Evolutionary conservation across 1,140 invertebrate genomes (phyloP).

Genomic region (Formica exsecta): DNA sequence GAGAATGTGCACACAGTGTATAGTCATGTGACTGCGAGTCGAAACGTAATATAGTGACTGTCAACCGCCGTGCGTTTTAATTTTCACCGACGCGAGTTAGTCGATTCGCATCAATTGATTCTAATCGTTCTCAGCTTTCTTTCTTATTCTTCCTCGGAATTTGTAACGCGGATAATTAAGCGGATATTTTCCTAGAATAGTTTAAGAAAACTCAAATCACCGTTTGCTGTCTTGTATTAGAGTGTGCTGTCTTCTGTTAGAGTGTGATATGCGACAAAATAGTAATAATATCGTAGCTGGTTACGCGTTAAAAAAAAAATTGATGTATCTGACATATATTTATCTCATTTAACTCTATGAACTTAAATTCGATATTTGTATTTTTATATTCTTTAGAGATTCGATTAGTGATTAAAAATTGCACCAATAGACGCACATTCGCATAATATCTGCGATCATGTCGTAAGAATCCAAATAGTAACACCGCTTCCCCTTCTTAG

Average conservation of each 20-base stretch:
- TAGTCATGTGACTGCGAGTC: slow-evolving; percentile 55
- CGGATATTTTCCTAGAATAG: neutral
- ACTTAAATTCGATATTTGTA: neutral
- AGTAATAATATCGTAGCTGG: neutral
- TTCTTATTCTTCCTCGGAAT: neutral
- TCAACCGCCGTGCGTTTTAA: neutral
- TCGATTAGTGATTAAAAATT: slow-evolving; percentile 3
- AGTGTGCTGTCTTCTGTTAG: neutral
- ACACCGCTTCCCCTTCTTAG: slow-evolving; percentile 11
- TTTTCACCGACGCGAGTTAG: slow-evolving; percentile 6
- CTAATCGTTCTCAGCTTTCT: neutral
- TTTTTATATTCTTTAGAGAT: neutral
- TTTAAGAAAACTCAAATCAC: neutral
- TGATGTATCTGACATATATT: no score
- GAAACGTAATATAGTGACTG: slow-evolving; percentile 53
- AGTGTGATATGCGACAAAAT: neutral
- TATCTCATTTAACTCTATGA: no score
- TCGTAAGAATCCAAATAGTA: slow-evolving; percentile 55
- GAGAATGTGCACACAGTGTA: slow-evolving; percentile 39
- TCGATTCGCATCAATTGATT: neutral
- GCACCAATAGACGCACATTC: neutral
- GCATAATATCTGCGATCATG: neutral
- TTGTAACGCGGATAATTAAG: neutral
- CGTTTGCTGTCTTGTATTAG: no score
- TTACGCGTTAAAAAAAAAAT: neutral